Base-by-base conservation (phyloP, 1,140 invertebrate genomes). In the Meteorus sp. region DNA sequence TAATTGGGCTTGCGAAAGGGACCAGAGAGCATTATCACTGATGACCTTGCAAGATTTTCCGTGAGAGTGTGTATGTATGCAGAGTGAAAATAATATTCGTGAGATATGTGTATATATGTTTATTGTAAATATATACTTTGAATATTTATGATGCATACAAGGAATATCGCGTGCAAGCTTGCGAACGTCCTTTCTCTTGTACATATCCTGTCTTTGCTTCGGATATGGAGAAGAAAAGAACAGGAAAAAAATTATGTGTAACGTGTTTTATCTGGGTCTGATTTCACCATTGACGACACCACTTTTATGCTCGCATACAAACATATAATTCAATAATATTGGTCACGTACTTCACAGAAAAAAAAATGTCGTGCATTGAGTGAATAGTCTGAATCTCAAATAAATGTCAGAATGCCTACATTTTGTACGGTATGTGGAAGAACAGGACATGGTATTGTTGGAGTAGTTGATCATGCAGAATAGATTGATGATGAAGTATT, bases 171-270 rank as follows among this genome's bases (percentile, higher is more conserved):
- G 47, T 50, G 47, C 23, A 35, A 50, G 23, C 27, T 17, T 29
- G 27, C 44, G 22, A 15, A 27, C 44, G 22, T 13, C 27, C 35
- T 39, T 13, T 33, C 31, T 50, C 33, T 50, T 29, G n/a, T n/a
- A n/a, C n/a, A n/a, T n/a, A 50, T 50, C 47, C 47, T 50, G 47
- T 50, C 27, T 50, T 50, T 50, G 47, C 47, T n/a, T 19, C 33
- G 19, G 17, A 9, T 33, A 20, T 17, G 22, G 8, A n/a, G n/a
- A n/a, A n/a, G n/a, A n/a, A n/a, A n/a, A n/a, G n/a, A n/a, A n/a
- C n/a, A n/a, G n/a, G n/a, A n/a, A n/a, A n/a, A n/a, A n/a, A n/a
- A n/a, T n/a, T n/a, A n/a, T n/a, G n/a, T 33, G 25, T 50, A 19
- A 15, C 47, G 25, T 8, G 25, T 35, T 50, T 5, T 33, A 33